These are phyloP conservation scores for Pseudorhombus dupliciocellatus DNA, from an alignment of 2,113 vertebrate genomes.

Conservation along the genomic window DNA sequence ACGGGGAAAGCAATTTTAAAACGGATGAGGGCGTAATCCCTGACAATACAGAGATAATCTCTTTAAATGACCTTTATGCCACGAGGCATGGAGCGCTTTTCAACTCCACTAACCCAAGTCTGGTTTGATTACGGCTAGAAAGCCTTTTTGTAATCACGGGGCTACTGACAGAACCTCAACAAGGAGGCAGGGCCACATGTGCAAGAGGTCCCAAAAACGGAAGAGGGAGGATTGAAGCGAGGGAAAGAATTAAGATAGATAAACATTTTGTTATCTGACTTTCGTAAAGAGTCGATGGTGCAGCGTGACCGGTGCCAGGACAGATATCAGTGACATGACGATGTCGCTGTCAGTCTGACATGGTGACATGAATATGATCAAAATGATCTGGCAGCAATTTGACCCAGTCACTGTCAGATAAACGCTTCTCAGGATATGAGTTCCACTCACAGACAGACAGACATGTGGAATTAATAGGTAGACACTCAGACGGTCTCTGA, in stretches of 20 bases:
- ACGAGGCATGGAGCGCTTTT: slow-evolving; percentile 69
- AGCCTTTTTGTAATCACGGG: slow-evolving; percentile 61
- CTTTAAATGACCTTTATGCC: slow-evolving; percentile 80
- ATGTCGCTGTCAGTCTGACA: too few species aligned
- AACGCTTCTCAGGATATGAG: too few species aligned
- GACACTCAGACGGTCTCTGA: neutral
- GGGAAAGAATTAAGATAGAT: too few species aligned
- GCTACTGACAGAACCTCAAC: slow-evolving; percentile 33
- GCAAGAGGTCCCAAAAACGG: slow-evolving; percentile 2
- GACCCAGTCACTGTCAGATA: neutral
- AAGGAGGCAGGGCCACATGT: slow-evolving; percentile 25
- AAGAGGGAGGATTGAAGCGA: neutral
- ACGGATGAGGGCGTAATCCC: slow-evolving; percentile 78
- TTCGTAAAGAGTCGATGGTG: too few species aligned
- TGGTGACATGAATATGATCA: too few species aligned
- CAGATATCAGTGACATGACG: too few species aligned
- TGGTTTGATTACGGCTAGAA: slow-evolving; percentile 68
- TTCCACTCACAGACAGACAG: too few species aligned
- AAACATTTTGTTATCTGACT: too few species aligned
- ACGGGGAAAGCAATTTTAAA: slow-evolving; percentile 79
- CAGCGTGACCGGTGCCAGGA: too few species aligned
- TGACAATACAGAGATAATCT: slow-evolving; percentile 79
- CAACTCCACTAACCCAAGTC: slow-evolving; percentile 58
- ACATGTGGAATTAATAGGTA: neutral
- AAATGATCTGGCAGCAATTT: too few species aligned